Evolutionary conservation across 2,113 vertebrate species (phyloP).

Genomic region (Gymnorhina tibicen): DNA sequence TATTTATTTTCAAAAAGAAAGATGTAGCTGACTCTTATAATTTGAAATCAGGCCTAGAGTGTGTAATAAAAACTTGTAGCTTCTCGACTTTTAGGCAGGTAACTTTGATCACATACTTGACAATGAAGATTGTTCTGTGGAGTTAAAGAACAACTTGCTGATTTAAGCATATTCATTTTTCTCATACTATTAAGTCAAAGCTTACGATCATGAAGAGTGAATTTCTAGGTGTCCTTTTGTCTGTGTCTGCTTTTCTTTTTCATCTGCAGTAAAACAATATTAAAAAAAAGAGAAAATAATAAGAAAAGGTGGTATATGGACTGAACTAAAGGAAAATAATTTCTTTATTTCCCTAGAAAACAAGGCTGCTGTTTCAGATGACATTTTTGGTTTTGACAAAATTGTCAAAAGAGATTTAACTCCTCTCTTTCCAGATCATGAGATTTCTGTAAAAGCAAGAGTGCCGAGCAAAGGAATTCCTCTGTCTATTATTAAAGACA

Average conservation of each 20-base stretch:
- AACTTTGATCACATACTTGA: constrained; percentile 46
- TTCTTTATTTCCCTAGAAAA: constrained; percentile 38
- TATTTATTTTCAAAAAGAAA: constrained; percentile 13
- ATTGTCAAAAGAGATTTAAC: constrained; percentile 68
- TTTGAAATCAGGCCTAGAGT: constrained; percentile 46
- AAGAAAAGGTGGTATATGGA: neutral
- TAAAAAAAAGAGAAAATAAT: neutral
- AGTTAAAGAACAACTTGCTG: constrained; percentile 2
- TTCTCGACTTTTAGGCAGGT: neutral
- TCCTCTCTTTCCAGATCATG: constrained; percentile 50
- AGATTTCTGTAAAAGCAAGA: constrained; percentile 41
- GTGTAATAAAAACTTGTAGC: neutral
- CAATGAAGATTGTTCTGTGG: neutral
- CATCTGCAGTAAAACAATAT: constrained; percentile 6
- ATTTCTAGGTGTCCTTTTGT: constrained; percentile 19
- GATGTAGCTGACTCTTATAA: neutral
- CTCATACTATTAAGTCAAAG: constrained; percentile 3
- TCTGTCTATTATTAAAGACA: constrained; percentile 65
- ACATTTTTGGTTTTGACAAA: constrained; percentile 66
- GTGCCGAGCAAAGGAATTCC: constrained; percentile 30
- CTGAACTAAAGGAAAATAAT: constrained; percentile 12
- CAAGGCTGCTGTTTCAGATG: constrained; percentile 25
- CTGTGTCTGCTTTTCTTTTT: constrained; percentile 18
- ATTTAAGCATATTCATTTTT: constrained; percentile 9
- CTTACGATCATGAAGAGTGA: neutral